Base-by-base conservation (phyloP, 2,797 vertebrate genomes). In the Coregonus suidteri region DNA sequence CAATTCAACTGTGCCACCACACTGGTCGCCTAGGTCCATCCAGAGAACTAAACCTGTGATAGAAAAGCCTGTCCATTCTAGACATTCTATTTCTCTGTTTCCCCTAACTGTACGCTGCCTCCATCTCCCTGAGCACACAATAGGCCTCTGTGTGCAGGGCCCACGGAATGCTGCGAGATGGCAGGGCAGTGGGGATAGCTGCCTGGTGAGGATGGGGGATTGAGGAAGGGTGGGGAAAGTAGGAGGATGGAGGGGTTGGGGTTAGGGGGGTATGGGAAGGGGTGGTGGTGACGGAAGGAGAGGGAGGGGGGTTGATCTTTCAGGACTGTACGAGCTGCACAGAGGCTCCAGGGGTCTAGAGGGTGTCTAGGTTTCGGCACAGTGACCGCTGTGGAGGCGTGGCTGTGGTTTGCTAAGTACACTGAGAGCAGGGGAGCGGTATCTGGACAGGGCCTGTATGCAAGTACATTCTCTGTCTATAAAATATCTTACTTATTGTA, bases 261-360 rank as follows among this genome's bases (percentile, higher is more conserved):
- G 86, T 79, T 85, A 54, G 85, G 90, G 79, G 80, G 84, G 82
- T 83, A 84, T 82, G 77, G 72, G 72, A 34, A 68, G 75, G 31
- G 65, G 75, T n/a, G 75, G 75, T 68, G 75, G 75, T 41, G 68
- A 41, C 7, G 52, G 74, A 59, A 25, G 62, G 76, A 75, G 83
- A 47, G 41, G 41, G 41, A 47, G 70, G 81, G 72, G 69, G 73
- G 78, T 65, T 82, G 88, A 89, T 88, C 82, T 87, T 82, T 82
- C 85, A 75, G 47, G 78, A 86, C 90, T 89, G 88, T 91, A 90
- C 35, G 81, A 90, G 83, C 85, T 85, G 86, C 84, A 91, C 79
- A 83, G 90, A 95, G 94, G 94, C 93, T 95, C 94, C 94, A 91
- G 93, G 90, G 94, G 94, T 94, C 91, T 95, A 92, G 88, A 94